Percentiles rank a stretch among this genome's conserved stretches.
phyloP scores from a whole-genome alignment of 2,888 invertebrate genomes.

The Prenolepis imparis region DNA sequence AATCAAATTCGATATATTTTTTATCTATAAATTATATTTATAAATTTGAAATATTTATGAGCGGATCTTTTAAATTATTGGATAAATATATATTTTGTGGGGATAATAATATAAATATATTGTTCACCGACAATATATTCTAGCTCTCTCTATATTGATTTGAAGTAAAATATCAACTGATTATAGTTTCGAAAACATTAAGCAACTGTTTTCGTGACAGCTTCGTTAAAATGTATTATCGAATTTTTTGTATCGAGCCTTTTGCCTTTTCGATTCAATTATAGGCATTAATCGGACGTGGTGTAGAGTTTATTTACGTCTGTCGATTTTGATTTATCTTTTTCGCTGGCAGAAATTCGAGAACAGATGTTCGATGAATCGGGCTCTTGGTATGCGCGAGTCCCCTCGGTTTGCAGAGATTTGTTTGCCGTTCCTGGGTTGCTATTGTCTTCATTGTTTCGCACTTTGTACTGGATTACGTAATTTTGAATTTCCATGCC shows the following conservation, averaged over 20 bases:
- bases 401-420: slow-evolving; percentile 79
- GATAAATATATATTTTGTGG: too few relatives aligned
- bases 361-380: slow-evolving; percentile 81
- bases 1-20: neutral
- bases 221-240: neutral
- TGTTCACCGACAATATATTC: neutral
- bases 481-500: slow-evolving; percentile 79
- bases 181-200: neutral
- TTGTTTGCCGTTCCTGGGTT: slow-evolving; percentile 78
- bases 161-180: neutral
- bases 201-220: neutral
- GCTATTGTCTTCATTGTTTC: slow-evolving; percentile 80
- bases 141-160: neutral
- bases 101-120: slow-evolving; percentile 10
- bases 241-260: neutral
- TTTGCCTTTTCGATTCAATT: neutral
- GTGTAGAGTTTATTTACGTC: slow-evolving; percentile 54
- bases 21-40: neutral
- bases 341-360: slow-evolving; percentile 64
- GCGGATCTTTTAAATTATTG: too few relatives aligned
- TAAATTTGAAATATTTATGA: neutral
- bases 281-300: neutral
- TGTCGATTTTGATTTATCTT: slow-evolving; percentile 68
- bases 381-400: slow-evolving; percentile 48
- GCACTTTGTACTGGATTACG: slow-evolving; percentile 77